phyloP scores from a whole-genome alignment of 1,140 invertebrate genomes.

The Parasteatoda tepidariorum region DNA sequence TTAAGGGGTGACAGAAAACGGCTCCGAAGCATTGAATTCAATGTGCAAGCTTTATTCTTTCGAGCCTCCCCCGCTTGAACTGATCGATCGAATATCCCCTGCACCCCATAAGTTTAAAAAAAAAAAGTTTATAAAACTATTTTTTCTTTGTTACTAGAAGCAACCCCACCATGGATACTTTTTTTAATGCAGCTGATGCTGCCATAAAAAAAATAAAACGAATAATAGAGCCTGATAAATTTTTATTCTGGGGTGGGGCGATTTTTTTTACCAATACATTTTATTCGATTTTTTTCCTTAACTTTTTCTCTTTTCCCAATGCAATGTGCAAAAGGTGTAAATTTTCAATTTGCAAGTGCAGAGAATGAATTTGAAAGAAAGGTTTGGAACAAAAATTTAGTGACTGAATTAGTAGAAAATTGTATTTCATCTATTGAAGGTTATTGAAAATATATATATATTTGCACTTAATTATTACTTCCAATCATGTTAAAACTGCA shows the following conservation, averaged over 20 bases:
- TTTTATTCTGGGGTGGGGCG: slow-evolving; percentile 10
- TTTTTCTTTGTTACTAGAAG: not conserved
- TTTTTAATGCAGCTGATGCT: slow-evolving; percentile 15
- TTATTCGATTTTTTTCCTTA: too few relatives aligned
- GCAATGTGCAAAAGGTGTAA: too few relatives aligned
- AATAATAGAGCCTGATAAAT: slow-evolving; percentile 18
- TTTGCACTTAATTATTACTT: too few relatives aligned
- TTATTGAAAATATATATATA: too few relatives aligned
- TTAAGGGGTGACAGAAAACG: slow-evolving; percentile 55
- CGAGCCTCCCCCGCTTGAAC: slow-evolving; percentile 46
- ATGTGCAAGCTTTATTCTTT: slow-evolving; percentile 13
- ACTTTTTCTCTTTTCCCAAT: too few relatives aligned
- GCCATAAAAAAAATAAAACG: not conserved
- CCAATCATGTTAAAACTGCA: too few relatives aligned
- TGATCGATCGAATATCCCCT: slow-evolving; percentile 40
- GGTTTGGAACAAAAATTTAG: too few relatives aligned
- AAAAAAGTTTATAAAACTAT: not conserved
- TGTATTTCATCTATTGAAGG: too few relatives aligned
- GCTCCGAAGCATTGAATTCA: slow-evolving; percentile 7
- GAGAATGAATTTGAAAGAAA: too few relatives aligned
- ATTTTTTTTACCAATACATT: slow-evolving; percentile 1
- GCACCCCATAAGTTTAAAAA: not conserved
- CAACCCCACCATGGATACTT: not conserved
- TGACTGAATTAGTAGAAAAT: too few relatives aligned
- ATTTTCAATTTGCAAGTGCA: too few relatives aligned